Percentiles rank a stretch among this genome's conserved stretches.
Evolutionary conservation across 1,140 invertebrate genomes (phyloP).

Genomic region (Hesperophylax magnus): DNA sequence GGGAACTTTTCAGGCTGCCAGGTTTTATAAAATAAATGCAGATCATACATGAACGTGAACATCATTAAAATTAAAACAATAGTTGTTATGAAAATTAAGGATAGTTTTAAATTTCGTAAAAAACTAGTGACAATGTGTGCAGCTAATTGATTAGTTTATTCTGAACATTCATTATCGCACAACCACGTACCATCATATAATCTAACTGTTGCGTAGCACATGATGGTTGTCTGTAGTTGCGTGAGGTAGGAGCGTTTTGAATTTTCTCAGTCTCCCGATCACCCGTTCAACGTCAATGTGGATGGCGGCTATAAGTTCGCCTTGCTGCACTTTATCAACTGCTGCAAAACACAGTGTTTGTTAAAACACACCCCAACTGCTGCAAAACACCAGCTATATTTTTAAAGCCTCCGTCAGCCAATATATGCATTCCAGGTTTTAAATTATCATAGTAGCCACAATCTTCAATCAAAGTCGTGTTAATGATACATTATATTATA

Average conservation of each 20-base stretch:
- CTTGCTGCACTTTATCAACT: background rate
- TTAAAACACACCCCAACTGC: background rate
- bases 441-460: slow-evolving; percentile 59
- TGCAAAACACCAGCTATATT: slow-evolving; percentile 47
- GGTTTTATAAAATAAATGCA: too few species aligned
- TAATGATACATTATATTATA: slow-evolving; percentile 16
- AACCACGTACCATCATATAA: background rate
- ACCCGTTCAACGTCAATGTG: background rate
- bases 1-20: too few species aligned
- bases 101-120: too few species aligned
- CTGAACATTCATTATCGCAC: too few species aligned
- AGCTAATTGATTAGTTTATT: too few species aligned
- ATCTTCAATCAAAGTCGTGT: slow-evolving; percentile 61
- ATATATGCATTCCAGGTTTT: slow-evolving; percentile 51
- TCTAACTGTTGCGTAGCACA: background rate
- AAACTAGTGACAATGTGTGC: too few species aligned
- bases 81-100: too few species aligned
- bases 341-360: background rate
- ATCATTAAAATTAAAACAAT: too few species aligned
- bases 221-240: background rate
- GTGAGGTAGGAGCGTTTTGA: background rate
- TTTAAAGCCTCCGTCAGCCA: slow-evolving; percentile 65
- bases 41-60: too few species aligned
- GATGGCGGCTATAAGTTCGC: background rate
- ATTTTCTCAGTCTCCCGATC: background rate